Base-by-base conservation (phyloP, 2,888 invertebrate genomes). In the Teleiodes luculella region DNA sequence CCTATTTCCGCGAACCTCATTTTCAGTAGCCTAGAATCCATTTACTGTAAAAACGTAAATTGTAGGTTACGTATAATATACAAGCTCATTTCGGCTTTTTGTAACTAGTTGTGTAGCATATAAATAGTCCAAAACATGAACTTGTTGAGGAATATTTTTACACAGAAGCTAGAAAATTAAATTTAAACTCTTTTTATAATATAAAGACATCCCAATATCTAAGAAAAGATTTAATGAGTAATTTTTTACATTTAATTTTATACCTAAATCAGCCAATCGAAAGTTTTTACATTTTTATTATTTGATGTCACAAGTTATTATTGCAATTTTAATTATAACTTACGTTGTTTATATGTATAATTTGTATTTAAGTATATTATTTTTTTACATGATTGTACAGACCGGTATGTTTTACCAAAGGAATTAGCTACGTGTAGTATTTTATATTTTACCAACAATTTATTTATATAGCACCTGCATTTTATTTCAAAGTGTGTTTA, bases 391-490 rank as follows among this genome's bases (percentile, higher is more conserved):
- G 82, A 76, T 75, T 74, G 67, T 75, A 72, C 77, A 81, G 82
- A 80, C 86, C 87, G 88, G 88, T 88, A 86, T 80, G 74, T 75
- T 81, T 85, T 85, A 87, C 88, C 88, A 88, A 88, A 88, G 87
- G 83, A 74, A 78, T 84, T 86, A 86, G 84, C 72, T 86, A 84
- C 79, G 77, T 76, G 77, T 86, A 82, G 82, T 76, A 68, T 74
- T 83, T 79, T 85, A 81, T 76, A 80, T 80, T 76, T 78, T 80
- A 74, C 76, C 70, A 69, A 64, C 68, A 66, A 62, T 64, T 67
- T 65, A 68, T 70, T 64, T 65, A 67, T 63, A 59, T 67, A 18
- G 16, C 39, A 16, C 48, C 41, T 30, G 18, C 30, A 31, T 51
- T 51, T 51, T 51, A 30, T 31, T 36, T 46, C 18, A 30, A 13